Percentiles rank a stretch among this genome's conserved stretches.
phyloP scores from a whole-genome alignment of 2,113 vertebrate species.

The Oncorhynchus mykiss region DNA sequence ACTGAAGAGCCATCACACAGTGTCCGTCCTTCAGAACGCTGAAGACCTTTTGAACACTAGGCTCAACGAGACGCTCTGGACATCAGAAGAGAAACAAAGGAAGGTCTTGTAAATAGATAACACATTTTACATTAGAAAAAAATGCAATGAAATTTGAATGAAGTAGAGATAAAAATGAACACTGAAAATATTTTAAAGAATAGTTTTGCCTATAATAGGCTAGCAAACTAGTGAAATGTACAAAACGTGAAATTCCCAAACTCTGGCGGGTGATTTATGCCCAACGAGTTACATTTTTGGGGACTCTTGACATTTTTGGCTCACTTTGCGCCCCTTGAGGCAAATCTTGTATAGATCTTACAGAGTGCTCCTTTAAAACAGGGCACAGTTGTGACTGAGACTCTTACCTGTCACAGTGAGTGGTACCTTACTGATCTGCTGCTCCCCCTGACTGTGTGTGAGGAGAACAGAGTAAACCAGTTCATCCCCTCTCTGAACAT shows the following conservation, averaged over 20 bases:
- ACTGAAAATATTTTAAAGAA: background rate
- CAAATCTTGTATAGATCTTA: background rate
- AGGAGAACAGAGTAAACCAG: slow-evolving; percentile 35
- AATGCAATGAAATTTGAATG: background rate
- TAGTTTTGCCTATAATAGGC: too few species aligned
- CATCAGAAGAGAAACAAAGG: background rate
- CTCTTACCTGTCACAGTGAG: slow-evolving; percentile 49
- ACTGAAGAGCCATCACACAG: slow-evolving; percentile 23
- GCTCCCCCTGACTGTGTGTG: accelerated
- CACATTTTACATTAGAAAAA: background rate
- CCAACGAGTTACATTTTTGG: too few species aligned
- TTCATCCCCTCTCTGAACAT: background rate
- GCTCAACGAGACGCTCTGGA: slow-evolving; percentile 39
- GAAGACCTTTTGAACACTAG: accelerated
- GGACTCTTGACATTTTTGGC: background rate
- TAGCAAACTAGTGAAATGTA: background rate
- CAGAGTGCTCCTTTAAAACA: too few species aligned
- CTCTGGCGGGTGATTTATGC: too few species aligned
- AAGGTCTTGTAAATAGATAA: background rate
- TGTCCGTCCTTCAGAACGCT: accelerated
- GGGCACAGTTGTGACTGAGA: too few species aligned
- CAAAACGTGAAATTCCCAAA: too few species aligned
- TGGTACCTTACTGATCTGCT: accelerated
- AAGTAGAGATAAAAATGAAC: background rate
- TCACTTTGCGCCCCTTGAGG: too few species aligned